A percentile compares a stretch with the other conserved stretches of the same genome.
Evolutionary conservation across 2,888 invertebrate genomes (phyloP).

Genomic region (Leucophenga montana): DNA sequence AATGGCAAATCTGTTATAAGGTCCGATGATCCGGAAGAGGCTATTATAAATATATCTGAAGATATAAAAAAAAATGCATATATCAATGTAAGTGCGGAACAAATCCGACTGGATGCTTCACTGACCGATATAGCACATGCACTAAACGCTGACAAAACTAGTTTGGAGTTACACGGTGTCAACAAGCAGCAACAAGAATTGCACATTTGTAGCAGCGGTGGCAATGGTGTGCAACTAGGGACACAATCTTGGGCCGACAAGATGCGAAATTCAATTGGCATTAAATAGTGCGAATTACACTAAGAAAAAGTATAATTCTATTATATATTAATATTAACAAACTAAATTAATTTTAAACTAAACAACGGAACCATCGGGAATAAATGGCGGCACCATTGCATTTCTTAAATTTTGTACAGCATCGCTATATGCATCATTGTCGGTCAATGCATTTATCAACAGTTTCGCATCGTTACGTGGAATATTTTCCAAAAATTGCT

Average conservation of each 20-base stretch:
- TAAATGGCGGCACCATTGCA: slow-evolving; percentile 35
- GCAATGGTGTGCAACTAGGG: slow-evolving; percentile 62
- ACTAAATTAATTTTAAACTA: slow-evolving; percentile 25
- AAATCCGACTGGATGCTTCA: slow-evolving; percentile 58
- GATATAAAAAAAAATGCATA: slow-evolving; percentile 63
- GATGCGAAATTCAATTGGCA: slow-evolving; percentile 45
- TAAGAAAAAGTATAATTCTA: neutral
- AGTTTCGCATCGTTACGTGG: slow-evolving; percentile 38
- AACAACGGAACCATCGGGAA: slow-evolving; percentile 23
- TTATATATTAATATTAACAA: slow-evolving; percentile 32
- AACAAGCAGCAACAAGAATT: slow-evolving; percentile 51
- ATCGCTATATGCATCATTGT: slow-evolving; percentile 46
- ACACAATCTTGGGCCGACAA: slow-evolving; percentile 71
- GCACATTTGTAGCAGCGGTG: slow-evolving; percentile 55
- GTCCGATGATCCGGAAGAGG: slow-evolving; percentile 56
- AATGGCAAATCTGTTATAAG: slow-evolving; percentile 63
- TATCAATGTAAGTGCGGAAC: slow-evolving; percentile 59
- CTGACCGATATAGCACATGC: slow-evolving; percentile 61
- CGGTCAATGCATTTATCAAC: slow-evolving; percentile 44
- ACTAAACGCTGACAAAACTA: slow-evolving; percentile 53
- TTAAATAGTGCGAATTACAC: neutral
- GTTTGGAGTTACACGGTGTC: slow-evolving; percentile 56
- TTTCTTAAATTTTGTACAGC: slow-evolving; percentile 51
- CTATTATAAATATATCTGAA: slow-evolving; percentile 69
- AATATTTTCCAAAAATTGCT: slow-evolving; percentile 34